Percentiles rank a stretch among this genome's conserved stretches.
These are phyloP conservation scores for Melangyna quadrimaculata DNA, from an alignment of 2,888 invertebrate species.

Conservation along the genomic window DNA sequence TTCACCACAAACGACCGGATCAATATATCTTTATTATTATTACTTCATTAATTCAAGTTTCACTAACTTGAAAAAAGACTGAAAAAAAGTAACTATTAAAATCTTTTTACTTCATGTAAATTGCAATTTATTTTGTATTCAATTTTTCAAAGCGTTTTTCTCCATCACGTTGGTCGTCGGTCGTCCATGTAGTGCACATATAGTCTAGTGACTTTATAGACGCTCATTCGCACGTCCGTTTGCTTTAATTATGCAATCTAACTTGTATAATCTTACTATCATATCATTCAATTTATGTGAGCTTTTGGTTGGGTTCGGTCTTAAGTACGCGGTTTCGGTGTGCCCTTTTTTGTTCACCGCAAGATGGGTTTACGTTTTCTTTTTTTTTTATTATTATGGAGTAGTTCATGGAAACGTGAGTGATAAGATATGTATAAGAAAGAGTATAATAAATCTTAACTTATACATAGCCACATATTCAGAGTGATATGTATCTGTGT, in stretches of 20 bases:
- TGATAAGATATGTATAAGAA: constrained; percentile 28
- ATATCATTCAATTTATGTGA: constrained; percentile 48
- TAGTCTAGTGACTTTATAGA: constrained; percentile 35
- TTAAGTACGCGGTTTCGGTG: background rate
- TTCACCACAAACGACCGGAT: background rate
- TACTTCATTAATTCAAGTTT: constrained; percentile 18
- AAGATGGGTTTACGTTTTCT: constrained; percentile 10
- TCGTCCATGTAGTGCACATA: no score
- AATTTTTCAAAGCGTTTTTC: constrained; percentile 10
- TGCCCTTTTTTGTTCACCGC: constrained; percentile 32
- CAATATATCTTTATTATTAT: constrained; percentile 12
- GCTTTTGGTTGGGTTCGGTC: background rate
- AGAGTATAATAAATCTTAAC: constrained; percentile 1
- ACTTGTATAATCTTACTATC: constrained; percentile 19
- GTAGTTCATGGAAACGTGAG: constrained; percentile 37
- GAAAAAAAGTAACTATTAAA: background rate
- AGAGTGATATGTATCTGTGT: constrained; percentile 14
- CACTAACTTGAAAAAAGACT: background rate
- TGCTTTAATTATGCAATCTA: constrained; percentile 61
- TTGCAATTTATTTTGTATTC: constrained; percentile 19
- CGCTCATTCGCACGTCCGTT: constrained; percentile 63
- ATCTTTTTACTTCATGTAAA: constrained; percentile 26
- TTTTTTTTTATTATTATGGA: background rate
- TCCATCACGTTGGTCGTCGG: no score
- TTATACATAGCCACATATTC: background rate